These are phyloP conservation scores for Eulemur coronatus DNA, from an alignment of 2,797 vertebrate genomes.

Conservation along the genomic window DNA sequence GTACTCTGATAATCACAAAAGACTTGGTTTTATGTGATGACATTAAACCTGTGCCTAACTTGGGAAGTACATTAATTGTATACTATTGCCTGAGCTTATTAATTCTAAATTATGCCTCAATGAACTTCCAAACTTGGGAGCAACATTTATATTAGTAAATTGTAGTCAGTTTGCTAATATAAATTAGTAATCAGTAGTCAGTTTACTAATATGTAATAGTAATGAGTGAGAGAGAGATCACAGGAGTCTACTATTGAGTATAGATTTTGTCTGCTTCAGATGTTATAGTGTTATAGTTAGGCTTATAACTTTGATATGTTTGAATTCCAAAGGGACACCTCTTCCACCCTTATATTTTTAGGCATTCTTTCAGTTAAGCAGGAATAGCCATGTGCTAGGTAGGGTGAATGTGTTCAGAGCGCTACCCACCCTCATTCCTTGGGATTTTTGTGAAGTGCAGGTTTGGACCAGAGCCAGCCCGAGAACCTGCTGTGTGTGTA, in stretches of 20 bases:
- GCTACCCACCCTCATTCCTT: not conserved
- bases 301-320: not conserved
- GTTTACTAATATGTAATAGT: too few relatives aligned
- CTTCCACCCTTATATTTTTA: not conserved
- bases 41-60: constrained; percentile 27
- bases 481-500: not conserved
- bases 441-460: not conserved
- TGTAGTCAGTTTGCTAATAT: not conserved
- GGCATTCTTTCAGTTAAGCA: not conserved
- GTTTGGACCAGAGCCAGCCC: not conserved
- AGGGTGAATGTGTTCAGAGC: not conserved
- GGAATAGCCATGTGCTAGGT: not conserved
- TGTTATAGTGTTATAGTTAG: not conserved
- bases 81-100: not conserved
- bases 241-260: not conserved
- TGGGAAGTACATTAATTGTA: not conserved
- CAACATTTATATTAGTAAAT: constrained; percentile 42
- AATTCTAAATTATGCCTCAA: constrained; percentile 58
- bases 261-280: not conserved
- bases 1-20: constrained; percentile 53
- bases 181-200: not conserved
- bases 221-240: not conserved
- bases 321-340: not conserved
- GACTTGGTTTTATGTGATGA: constrained; percentile 51
- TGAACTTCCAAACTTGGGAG: constrained; percentile 43